Percentiles rank a stretch among this genome's conserved stretches.
These are phyloP conservation scores for Bufo gargarizans DNA, from an alignment of 2,113 vertebrate genomes.

Conservation along the genomic window DNA sequence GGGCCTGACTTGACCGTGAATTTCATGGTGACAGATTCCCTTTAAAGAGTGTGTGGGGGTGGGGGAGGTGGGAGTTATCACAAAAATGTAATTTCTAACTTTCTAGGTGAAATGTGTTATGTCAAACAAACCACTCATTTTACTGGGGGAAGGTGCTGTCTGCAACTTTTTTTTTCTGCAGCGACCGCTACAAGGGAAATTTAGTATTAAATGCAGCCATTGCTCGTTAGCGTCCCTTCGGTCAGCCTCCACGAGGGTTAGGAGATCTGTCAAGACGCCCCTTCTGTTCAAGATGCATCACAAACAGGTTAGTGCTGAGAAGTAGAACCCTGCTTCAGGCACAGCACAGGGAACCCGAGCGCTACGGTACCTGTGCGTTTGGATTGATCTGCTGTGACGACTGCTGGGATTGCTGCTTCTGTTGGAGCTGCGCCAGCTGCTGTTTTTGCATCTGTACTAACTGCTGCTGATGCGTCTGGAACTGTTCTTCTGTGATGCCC, in stretches of 20 bases:
- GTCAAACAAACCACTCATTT: no score
- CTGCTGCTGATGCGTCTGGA: conserved; percentile 90
- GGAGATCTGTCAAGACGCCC: not conserved
- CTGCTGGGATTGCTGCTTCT: conserved; percentile 82
- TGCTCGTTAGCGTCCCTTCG: not conserved
- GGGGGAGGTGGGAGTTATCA: no score
- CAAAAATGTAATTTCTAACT: no score
- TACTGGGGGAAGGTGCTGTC: no score
- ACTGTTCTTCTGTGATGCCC: conserved; percentile 93
- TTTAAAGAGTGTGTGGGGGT: no score
- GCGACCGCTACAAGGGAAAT: not conserved
- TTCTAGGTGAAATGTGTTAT: no score
- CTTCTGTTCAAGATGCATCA: not conserved
- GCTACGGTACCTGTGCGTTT: conserved; percentile 76
- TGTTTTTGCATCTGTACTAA: conserved; percentile 90
- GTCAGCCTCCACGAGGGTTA: not conserved
- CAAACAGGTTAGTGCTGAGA: not conserved
- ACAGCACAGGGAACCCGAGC: not conserved
- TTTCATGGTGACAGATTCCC: no score
- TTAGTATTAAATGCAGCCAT: not conserved
- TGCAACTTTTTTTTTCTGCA: not conserved
- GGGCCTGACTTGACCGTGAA: no score
- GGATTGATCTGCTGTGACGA: conserved; percentile 76
- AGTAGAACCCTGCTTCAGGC: not conserved
- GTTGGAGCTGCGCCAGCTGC: conserved; percentile 87